Conservation (phyloP, 2,888 invertebrate species). For the Cheilosia variabilis region DNA sequence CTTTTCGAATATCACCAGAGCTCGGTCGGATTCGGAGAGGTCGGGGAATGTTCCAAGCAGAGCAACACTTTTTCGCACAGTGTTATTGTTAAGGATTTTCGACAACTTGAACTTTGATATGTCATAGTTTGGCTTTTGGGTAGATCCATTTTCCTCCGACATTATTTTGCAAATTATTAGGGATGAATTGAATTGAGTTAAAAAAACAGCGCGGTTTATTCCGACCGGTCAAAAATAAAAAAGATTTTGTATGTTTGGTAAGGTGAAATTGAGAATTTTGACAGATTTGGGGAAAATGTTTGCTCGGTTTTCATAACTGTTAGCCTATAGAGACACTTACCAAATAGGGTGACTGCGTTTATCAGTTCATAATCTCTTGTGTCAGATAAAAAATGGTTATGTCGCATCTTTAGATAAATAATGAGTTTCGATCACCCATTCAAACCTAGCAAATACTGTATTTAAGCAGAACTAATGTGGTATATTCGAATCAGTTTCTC, state of each 20-base stretch:
- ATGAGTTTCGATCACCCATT: too few species aligned
- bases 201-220: not conserved
- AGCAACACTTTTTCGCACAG: conserved; percentile 88
- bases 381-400: too few species aligned
- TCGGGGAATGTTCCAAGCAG: conserved; percentile 88
- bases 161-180: conserved; percentile 21
- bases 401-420: too few species aligned
- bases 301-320: not conserved
- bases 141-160: conserved; percentile 51
- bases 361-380: too few species aligned
- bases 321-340: not conserved
- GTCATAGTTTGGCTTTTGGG: conserved; percentile 80
- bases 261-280: not conserved
- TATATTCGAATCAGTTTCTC: too few species aligned
- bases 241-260: too few species aligned
- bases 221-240: too few species aligned
- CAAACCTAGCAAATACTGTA: too few species aligned
- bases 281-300: not conserved
- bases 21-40: conserved; percentile 85
- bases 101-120: conserved; percentile 88
- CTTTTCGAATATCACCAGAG: conserved; percentile 92
- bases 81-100: conserved; percentile 89
- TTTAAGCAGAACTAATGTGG: too few species aligned
- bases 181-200: not conserved
- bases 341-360: not conserved